These are phyloP conservation scores for Accipiter virgatus DNA, from an alignment of 2,113 vertebrate species.

Conservation along the genomic window DNA sequence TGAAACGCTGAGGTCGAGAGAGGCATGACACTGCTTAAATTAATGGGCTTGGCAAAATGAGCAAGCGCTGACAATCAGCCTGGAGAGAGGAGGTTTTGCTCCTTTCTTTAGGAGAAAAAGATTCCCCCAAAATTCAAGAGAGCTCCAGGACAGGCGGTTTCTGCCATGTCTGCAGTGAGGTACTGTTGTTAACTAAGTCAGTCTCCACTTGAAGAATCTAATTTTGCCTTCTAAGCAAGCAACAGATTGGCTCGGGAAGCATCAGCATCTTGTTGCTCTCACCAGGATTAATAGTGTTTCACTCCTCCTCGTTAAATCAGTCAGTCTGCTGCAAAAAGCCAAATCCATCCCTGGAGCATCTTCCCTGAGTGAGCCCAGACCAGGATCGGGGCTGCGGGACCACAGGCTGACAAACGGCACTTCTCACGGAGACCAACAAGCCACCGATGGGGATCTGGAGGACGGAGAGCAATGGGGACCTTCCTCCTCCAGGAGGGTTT, in stretches of 20 bases:
- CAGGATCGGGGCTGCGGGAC: fast-evolving
- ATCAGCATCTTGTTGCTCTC: background rate
- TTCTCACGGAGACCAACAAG: fast-evolving
- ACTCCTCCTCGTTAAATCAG: background rate
- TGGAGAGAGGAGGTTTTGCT: background rate
- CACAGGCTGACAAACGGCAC: background rate
- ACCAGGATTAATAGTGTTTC: background rate
- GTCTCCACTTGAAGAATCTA: background rate
- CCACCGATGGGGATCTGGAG: background rate
- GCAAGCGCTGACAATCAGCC: background rate
- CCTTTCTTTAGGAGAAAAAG: background rate
- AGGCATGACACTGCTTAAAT: background rate
- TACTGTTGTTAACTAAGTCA: background rate
- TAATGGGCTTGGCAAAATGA: background rate
- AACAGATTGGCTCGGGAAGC: background rate
- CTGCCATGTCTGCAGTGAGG: background rate
- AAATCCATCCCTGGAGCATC: background rate
- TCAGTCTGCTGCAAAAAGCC: background rate
- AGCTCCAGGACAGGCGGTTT: background rate
- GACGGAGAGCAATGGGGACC: background rate
- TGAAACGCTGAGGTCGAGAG: background rate
- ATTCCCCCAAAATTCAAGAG: background rate
- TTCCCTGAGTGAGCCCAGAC: background rate
- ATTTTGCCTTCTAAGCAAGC: conserved; percentile 4
- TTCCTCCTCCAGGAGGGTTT: background rate